Evolutionary conservation across 2,888 invertebrate genomes (phyloP), one percentile per base, ranked within the genome.

Genomic region (Taenaris catops): DNA sequence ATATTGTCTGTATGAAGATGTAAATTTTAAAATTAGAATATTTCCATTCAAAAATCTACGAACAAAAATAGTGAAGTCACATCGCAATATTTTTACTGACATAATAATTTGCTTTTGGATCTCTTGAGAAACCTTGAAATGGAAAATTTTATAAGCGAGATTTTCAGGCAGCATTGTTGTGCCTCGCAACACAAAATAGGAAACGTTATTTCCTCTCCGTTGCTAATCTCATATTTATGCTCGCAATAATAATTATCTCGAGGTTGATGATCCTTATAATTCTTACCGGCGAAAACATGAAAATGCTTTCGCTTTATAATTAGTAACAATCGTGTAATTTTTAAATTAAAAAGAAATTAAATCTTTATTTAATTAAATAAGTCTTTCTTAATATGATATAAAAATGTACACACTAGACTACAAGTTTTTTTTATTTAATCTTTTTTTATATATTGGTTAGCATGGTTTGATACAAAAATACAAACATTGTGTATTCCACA

Each of bases 181-280:
- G 33, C 11, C 21, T 27, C 29, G 38, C 17, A 24, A 27, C 32
- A 16, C 23, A 31, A 37, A 34, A 41, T 35, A 38, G 41, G 41
- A 35, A 42, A 38, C 14, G 27, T 17, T 32, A 24, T 27, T 42
- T 42, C 38, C 38, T 28, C 18, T 20, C 25, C 38, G 14, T 18
- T 24, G 29, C 27, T 38, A 27, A 38, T 29, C 24, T 38, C 19
- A 27, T 21, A 27, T 38, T 38, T 41, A 16, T 31, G 37, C 31
- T 35, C 20, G 24, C 26, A 24, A 20, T 34, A 34, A 29, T 38
- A 35, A 38, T 35, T 38, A 42, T 25, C 38, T 42, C 27, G 34
- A 35, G 31, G 26, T 20, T 32, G 34, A 38, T 34, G 32, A 42
- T 38, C 38, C 32, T 41, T 42, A 38, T 32, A 35, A 34, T 24